Conservation (phyloP, 2,113 vertebrate species). For the Misgurnus mizolepis region DNA sequence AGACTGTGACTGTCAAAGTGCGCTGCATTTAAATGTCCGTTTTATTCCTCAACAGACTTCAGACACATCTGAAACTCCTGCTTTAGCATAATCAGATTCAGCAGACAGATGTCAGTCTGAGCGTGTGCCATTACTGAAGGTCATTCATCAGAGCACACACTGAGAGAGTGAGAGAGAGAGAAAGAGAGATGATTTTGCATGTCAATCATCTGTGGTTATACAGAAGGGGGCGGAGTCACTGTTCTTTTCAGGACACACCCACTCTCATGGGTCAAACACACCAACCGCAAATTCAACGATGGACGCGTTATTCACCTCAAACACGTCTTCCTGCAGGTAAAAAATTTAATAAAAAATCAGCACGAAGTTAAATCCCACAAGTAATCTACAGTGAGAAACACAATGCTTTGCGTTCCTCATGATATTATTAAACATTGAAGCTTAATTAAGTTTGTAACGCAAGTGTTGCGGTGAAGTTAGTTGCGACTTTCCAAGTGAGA, state of each 20-base stretch:
- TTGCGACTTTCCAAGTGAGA: no score
- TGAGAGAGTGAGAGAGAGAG: not conserved
- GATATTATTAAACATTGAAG: no score
- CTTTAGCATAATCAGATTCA: constrained; percentile 98
- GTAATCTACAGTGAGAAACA: no score
- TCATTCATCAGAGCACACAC: constrained; percentile 83
- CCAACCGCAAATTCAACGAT: no score
- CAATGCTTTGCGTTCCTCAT: no score
- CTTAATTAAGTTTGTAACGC: no score
- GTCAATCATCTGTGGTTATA: constrained; percentile 98
- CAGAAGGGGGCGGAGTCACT: constrained; percentile 75
- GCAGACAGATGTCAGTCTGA: constrained; percentile 95
- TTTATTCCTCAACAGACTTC: constrained; percentile 98
- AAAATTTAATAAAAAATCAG: no score
- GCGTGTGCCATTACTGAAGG: constrained; percentile 93
- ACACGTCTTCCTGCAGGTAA: no score
- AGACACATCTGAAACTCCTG: constrained; percentile 91
- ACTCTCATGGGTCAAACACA: not conserved
- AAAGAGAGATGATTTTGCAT: constrained; percentile 74
- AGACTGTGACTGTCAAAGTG: constrained; percentile 96
- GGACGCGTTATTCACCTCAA: no score
- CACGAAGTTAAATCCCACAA: no score
- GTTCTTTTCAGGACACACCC: not conserved
- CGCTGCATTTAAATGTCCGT: constrained; percentile 93
- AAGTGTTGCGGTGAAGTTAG: no score